phyloP scores from a whole-genome alignment of 2,113 vertebrate genomes.

The Campylomormyrus tamandua region DNA sequence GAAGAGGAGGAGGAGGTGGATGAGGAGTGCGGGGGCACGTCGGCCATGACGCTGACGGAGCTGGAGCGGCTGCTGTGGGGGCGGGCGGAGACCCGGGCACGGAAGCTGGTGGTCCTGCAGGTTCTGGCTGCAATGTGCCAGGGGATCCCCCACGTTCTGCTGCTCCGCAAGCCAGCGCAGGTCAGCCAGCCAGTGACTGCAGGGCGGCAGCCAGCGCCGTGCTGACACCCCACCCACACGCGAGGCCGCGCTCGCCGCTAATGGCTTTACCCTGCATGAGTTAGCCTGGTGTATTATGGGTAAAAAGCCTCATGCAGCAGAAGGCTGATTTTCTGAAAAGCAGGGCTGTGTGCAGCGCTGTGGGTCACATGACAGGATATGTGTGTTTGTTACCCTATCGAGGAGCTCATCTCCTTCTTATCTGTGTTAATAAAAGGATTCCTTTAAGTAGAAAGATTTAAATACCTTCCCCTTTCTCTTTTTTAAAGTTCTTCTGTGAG shows the following conservation, averaged over 20 bases:
- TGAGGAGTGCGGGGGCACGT: background rate
- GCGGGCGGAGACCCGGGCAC: conserved; percentile 36
- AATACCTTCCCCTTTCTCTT: background rate
- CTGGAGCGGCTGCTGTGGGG: conserved; percentile 57
- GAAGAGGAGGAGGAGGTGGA: conserved; percentile 30
- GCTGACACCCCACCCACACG: background rate
- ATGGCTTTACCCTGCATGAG: background rate
- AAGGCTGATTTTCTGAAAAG: background rate
- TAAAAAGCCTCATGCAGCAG: background rate
- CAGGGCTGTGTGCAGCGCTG: background rate
- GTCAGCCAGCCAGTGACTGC: conserved; percentile 46
- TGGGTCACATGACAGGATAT: background rate
- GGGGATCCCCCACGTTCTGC: conserved; percentile 65
- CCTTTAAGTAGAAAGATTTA: background rate
- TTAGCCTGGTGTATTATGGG: background rate
- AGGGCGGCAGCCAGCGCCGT: background rate
- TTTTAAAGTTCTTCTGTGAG: background rate
- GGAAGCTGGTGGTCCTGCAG: conserved; percentile 73
- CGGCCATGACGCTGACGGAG: conserved; percentile 60
- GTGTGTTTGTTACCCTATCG: background rate
- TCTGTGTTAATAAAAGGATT: background rate
- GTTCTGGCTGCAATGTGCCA: conserved; percentile 74
- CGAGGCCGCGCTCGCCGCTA: background rate
- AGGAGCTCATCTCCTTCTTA: background rate
- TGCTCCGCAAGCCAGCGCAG: conserved; percentile 76